A percentile compares a stretch with the other conserved stretches of the same genome.
Evolutionary conservation across 2,113 vertebrate genomes (phyloP).

Genomic region (Myodes glareolus): DNA sequence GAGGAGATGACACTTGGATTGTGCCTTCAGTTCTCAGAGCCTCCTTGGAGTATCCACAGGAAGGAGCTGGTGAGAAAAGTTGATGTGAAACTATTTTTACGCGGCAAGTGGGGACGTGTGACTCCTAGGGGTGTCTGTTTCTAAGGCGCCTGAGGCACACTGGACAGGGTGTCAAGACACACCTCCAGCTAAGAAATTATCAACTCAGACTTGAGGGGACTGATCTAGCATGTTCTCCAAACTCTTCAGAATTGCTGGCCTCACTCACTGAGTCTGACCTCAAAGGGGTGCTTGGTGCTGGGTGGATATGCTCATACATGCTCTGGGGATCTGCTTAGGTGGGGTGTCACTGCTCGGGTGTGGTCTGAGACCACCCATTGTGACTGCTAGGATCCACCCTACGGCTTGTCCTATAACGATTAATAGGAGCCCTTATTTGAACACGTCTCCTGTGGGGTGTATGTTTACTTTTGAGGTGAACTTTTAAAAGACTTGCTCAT

Average conservation of each 20-base stretch:
- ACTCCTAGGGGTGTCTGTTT: not conserved
- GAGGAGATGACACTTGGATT: not conserved
- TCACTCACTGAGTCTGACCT: too few species aligned
- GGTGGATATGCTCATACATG: too few species aligned
- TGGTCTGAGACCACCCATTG: not conserved
- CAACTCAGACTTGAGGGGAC: not conserved
- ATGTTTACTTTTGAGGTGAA: not conserved
- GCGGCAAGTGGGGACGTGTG: not conserved
- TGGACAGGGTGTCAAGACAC: not conserved
- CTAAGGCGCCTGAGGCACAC: not conserved
- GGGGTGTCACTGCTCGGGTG: not conserved
- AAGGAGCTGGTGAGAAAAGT: not conserved
- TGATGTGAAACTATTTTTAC: not conserved
- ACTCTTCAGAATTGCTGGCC: not conserved
- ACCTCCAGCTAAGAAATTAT: not conserved
- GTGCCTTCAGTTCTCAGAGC: not conserved
- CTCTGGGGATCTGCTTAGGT: not conserved
- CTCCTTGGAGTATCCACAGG: not conserved
- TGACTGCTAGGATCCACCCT: not conserved
- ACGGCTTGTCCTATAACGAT: not conserved
- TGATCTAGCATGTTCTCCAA: not conserved
- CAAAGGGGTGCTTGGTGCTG: accelerated
- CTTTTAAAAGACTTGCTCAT: too few species aligned
- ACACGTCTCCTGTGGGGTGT: too few species aligned
- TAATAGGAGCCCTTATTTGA: not conserved